Evolutionary conservation across 2,113 vertebrate genomes (phyloP).

Genomic region (Potamarius usumacintae): DNA sequence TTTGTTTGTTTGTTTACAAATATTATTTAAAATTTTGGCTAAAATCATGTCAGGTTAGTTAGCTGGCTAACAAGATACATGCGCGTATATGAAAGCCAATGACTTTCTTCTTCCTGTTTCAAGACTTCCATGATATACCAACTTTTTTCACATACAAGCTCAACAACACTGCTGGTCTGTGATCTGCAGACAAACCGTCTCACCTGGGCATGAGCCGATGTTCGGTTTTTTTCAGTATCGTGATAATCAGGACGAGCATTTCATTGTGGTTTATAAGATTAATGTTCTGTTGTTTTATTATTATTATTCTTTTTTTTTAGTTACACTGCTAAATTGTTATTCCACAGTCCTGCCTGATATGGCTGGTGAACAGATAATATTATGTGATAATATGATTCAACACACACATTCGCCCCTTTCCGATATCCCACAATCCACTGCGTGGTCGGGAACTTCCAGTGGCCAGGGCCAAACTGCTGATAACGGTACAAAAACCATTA

Average conservation of each 20-base stretch:
- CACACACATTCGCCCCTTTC: too few relatives aligned
- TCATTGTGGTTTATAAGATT: too few relatives aligned
- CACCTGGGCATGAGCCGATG: neutral
- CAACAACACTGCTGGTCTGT: neutral
- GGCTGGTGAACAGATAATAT: neutral
- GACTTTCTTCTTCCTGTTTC: slow-evolving; percentile 2
- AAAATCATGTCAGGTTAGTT: neutral
- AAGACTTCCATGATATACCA: neutral
- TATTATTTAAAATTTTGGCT: neutral
- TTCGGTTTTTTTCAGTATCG: neutral
- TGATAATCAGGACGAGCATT: neutral
- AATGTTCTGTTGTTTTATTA: neutral
- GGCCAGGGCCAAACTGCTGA: too few relatives aligned
- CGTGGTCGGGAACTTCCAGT: too few relatives aligned
- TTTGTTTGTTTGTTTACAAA: neutral
- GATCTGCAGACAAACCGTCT: neutral
- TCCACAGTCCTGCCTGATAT: neutral
- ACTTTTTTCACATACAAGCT: neutral
- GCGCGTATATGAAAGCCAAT: neutral
- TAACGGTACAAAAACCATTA: too few relatives aligned
- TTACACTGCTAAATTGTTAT: neutral
- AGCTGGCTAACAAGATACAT: slow-evolving; percentile 20
- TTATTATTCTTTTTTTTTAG: neutral
- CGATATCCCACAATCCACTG: too few relatives aligned
- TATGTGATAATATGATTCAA: neutral